Conservation (phyloP, 2,797 vertebrate genomes). For the Taenioides sp. region DNA sequence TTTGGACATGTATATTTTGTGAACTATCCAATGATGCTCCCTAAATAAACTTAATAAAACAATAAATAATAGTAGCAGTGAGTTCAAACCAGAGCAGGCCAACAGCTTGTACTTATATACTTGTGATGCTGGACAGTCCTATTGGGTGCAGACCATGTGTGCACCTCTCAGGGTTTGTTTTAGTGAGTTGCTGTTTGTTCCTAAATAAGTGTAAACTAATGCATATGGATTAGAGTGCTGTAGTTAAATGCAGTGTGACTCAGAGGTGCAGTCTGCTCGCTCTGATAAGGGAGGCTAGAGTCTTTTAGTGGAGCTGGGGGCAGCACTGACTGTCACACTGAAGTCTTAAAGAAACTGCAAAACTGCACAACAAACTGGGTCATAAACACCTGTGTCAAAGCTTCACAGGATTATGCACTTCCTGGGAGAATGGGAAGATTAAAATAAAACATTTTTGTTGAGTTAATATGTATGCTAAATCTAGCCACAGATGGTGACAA, state of each 20-base stretch:
- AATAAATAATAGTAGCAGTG: neutral
- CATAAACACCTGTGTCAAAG: conserved; percentile 30
- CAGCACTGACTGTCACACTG: conserved; percentile 35
- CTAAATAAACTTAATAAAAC: neutral
- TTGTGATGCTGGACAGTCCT: conserved; percentile 5
- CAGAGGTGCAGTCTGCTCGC: conserved; percentile 41
- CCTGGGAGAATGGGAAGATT: conserved; percentile 1
- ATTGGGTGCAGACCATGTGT: conserved; percentile 12
- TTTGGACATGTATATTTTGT: neutral
- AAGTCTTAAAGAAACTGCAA: conserved; percentile 32
- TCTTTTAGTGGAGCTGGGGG: conserved; percentile 49
- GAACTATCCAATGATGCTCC: neutral
- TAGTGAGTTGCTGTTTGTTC: conserved; percentile 50
- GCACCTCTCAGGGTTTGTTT: conserved; percentile 26
- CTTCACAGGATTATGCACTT: conserved; percentile 5
- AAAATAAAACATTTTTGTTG: conserved; percentile 1
- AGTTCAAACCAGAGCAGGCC: neutral
- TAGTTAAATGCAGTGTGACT: conserved; percentile 50
- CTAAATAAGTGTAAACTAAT: conserved; percentile 39
- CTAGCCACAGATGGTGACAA: neutral
- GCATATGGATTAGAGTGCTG: conserved; percentile 58
- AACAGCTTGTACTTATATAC: neutral
- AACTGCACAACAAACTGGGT: conserved; percentile 27
- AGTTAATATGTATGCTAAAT: neutral
- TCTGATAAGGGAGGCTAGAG: conserved; percentile 50